Conservation (phyloP, 2,797 vertebrate species). For the Ibycter americanus region DNA sequence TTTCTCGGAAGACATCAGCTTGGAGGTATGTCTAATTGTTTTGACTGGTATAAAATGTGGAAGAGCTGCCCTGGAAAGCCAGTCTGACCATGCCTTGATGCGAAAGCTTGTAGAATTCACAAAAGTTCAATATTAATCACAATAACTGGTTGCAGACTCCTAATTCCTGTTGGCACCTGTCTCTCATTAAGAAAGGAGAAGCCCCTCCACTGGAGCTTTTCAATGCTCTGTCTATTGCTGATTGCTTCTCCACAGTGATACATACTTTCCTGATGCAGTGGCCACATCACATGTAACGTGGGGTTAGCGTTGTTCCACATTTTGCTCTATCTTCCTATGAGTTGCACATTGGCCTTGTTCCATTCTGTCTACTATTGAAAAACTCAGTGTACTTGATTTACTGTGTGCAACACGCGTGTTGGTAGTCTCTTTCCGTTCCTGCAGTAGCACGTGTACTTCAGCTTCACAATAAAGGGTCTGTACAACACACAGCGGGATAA, state of each 20-base stretch:
- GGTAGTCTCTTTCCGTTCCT: background rate
- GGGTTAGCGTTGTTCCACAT: background rate
- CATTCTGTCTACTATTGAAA: background rate
- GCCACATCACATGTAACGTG: background rate
- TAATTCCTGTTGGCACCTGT: constrained; percentile 13
- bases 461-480: background rate
- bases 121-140: background rate
- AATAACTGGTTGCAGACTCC: constrained; percentile 39
- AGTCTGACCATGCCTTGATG: background rate
- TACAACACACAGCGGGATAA: background rate
- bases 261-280: background rate
- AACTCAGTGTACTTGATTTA: background rate
- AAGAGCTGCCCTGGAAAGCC: constrained; percentile 30
- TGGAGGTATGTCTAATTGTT: constrained; percentile 48
- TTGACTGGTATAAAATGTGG: constrained; percentile 53
- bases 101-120: background rate
- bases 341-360: background rate
- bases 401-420: background rate
- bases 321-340: background rate
- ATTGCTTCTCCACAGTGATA: background rate
- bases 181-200: background rate
- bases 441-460: background rate
- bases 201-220: background rate
- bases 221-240: background rate
- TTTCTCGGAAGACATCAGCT: background rate